Conservation (phyloP, 2,113 vertebrate species). For the Balaeniceps rex region DNA sequence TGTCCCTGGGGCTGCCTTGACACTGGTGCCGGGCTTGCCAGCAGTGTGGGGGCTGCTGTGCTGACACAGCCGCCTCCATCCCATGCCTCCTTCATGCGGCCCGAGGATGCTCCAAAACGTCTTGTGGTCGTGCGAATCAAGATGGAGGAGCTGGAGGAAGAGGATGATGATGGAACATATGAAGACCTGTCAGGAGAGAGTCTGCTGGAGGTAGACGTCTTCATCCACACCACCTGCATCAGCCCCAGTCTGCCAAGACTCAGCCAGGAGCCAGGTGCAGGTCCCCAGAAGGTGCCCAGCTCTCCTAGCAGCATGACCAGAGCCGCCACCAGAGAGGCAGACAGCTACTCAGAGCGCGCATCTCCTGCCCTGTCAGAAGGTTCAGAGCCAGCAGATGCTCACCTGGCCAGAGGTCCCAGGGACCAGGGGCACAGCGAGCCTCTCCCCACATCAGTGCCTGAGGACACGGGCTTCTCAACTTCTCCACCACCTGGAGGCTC, state of each 20-base stretch:
- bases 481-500: too few species aligned
- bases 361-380: background rate
- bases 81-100: background rate
- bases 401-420: background rate
- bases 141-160: background rate
- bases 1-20: too few species aligned
- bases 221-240: background rate
- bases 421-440: background rate
- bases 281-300: too few species aligned
- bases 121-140: background rate
- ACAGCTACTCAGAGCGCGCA: fast-evolving
- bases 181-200: background rate
- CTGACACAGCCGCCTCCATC: too few species aligned
- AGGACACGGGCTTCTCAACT: too few species aligned
- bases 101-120: background rate
- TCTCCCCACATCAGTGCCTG: too few species aligned
- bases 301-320: too few species aligned
- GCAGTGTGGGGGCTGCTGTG: too few species aligned
- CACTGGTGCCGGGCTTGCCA: too few species aligned
- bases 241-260: background rate
- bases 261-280: background rate
- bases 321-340: background rate
- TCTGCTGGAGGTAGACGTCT: background rate
- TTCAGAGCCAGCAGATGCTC: background rate
- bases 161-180: too few species aligned